Evolutionary conservation across 1,140 invertebrate genomes (phyloP).

Genomic region (Drosophila suzukii): DNA sequence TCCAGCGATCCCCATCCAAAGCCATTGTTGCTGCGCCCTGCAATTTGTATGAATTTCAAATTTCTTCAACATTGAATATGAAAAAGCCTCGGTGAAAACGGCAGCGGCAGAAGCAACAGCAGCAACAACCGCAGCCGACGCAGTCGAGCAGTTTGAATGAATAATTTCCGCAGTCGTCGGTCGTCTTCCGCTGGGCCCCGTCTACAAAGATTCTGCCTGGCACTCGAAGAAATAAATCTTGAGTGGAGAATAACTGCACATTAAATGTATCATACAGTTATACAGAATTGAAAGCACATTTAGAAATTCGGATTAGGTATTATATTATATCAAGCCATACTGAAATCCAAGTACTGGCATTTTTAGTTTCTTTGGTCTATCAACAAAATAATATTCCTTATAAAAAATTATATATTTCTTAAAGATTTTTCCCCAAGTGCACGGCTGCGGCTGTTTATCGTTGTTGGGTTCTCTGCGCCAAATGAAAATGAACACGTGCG

Average conservation of each 20-base stretch:
- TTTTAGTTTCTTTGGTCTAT: too few relatives aligned
- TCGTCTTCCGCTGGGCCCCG: constrained; percentile 47
- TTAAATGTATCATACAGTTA: too few relatives aligned
- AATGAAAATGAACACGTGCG: constrained; percentile 82
- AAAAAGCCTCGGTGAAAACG: constrained; percentile 19
- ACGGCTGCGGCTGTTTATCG: constrained; percentile 71
- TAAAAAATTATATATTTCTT: too few relatives aligned
- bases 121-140: constrained; percentile 19
- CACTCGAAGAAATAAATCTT: constrained; percentile 8
- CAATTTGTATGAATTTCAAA: constrained; percentile 82
- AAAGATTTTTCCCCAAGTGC: constrained; percentile 28
- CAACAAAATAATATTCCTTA: too few relatives aligned
- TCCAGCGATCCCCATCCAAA: constrained; percentile 7
- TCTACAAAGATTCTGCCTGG: constrained; percentile 72
- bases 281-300: too few relatives aligned
- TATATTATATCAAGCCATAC: too few relatives aligned
- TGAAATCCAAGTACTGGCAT: too few relatives aligned
- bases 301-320: too few relatives aligned
- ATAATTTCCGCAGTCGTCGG: constrained; percentile 77
- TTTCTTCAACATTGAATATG: constrained; percentile 64
- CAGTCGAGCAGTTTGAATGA: constrained; percentile 70
- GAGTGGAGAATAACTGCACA: too few relatives aligned
- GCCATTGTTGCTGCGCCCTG: constrained; percentile 61
- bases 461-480: constrained; percentile 75
- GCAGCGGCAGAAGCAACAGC: constrained; percentile 14